phyloP scores from a whole-genome alignment of 2,888 invertebrate genomes.

The Lasioglossum morio region DNA sequence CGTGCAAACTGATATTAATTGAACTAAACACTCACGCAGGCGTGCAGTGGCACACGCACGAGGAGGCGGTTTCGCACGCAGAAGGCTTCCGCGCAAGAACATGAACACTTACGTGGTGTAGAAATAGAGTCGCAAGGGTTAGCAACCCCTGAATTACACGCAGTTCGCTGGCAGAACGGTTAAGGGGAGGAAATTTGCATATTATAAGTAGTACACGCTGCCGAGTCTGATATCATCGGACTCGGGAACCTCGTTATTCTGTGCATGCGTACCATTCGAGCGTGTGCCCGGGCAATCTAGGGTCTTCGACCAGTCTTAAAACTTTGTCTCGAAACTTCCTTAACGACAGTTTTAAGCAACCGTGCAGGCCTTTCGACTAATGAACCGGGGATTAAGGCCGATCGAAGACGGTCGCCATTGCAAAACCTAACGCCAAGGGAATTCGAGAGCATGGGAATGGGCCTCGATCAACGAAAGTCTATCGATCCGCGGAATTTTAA shows the following conservation, averaged over 20 bases:
- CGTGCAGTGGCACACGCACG: constrained; percentile 19
- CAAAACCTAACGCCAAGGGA: background rate
- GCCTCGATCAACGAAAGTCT: background rate
- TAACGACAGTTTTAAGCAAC: constrained; percentile 46
- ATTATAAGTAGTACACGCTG: constrained; percentile 84
- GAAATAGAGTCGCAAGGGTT: constrained; percentile 79
- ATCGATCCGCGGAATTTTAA: background rate
- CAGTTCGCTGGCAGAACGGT: constrained; percentile 67
- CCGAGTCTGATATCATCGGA: constrained; percentile 80
- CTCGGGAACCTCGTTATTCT: constrained; percentile 80
- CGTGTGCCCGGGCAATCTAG: constrained; percentile 72
- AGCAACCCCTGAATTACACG: constrained; percentile 79
- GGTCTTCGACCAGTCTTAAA: constrained; percentile 62
- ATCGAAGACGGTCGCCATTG: constrained; percentile 1
- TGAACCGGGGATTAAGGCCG: constrained; percentile 6
- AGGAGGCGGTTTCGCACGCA: constrained; percentile 40
- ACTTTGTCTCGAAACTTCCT: constrained; percentile 58
- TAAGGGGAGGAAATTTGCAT: constrained; percentile 82
- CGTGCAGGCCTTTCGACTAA: constrained; percentile 24
- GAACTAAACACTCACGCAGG: constrained; percentile 62
- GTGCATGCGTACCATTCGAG: constrained; percentile 80
- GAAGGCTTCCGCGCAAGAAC: constrained; percentile 34
- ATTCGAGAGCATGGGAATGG: background rate
- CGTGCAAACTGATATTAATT: constrained; percentile 77
- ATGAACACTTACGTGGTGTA: constrained; percentile 71